Base-by-base conservation (phyloP, 2,888 invertebrate species). In the Exephanes ischioxanthus region DNA sequence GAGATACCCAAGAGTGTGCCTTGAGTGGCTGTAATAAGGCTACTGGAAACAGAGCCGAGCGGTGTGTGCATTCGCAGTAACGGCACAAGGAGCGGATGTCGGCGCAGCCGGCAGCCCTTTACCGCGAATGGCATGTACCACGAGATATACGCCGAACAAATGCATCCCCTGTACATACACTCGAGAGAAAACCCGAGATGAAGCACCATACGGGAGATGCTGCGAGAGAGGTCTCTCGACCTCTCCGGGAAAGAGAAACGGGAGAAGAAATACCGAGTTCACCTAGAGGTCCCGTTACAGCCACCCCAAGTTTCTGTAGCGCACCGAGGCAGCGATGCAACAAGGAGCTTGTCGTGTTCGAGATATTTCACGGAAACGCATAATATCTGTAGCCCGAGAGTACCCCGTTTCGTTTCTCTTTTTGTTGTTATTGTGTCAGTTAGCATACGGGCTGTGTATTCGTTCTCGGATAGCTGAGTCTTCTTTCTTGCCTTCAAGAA, bases 11-110 rank as follows among this genome's bases (percentile, higher is more conserved):
- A 51, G 22, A 51, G 66, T 76, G 66, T 63, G 51, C 75, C 33
- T 48, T 33, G 51, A 63, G 73, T 51, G 75, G 66, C 51, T 66
- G 63, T 76, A 76, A 76, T 66, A 66, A 66, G 63, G 75, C 66
- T 66, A 66, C 63, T 37, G 11, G 51, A 22, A 53, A 51, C 63
- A 16, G 33, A 33, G 30, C 22, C 48, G 6, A 66, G 66, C 37
- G 51, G 63, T 76, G 33, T 58, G 45, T 37, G 51, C 75, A 51
- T 76, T 76, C 63, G 30, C 51, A 45, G 75, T 66, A 66, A 26
- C 63, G n/a, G 71, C 6, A 26, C 33, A 11, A 33, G 63, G 19
- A 63, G 48, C 33, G n/a, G 19, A 16, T 16, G 61, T 30, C 61
- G 16, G 30, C 14, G 33, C 30, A 61, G 14, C 61, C 26, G 5